Percentiles rank a stretch among this genome's conserved stretches.
These are phyloP conservation scores for Graphium colonna DNA, from an alignment of 2,888 invertebrate species.

Conservation along the genomic window DNA sequence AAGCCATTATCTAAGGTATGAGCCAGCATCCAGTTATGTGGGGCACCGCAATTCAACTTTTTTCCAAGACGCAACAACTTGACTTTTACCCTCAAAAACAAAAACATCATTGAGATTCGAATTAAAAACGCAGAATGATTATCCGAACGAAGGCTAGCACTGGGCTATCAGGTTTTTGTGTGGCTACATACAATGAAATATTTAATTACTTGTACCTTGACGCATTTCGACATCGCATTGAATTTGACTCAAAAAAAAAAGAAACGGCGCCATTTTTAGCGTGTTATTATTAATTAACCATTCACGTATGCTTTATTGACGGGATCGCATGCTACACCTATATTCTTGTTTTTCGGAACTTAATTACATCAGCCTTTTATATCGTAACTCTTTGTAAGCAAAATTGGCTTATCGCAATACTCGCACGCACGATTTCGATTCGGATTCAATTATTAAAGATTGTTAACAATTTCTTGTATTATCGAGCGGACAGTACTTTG, in stretches of 20 bases:
- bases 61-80: too few species aligned
- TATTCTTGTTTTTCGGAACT: slow-evolving; percentile 13
- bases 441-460: too few species aligned
- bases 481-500: too few species aligned
- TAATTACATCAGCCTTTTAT: slow-evolving; percentile 8
- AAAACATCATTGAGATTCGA: too few species aligned
- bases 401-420: slow-evolving; percentile 1
- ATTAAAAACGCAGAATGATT: too few species aligned
- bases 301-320: slow-evolving; percentile 15
- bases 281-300: slow-evolving; percentile 16
- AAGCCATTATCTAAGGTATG: too few species aligned
- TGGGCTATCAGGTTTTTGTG: not conserved
- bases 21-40: too few species aligned
- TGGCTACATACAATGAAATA: not conserved
- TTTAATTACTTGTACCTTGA: not conserved
- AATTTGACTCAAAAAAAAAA: not conserved
- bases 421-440: not conserved
- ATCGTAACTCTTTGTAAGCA: slow-evolving; percentile 2
- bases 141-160: too few species aligned
- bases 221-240: not conserved
- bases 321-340: slow-evolving; percentile 11
- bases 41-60: too few species aligned
- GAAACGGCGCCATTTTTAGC: not conserved
- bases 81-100: too few species aligned
- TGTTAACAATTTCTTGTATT: too few species aligned